These are phyloP conservation scores for Hymenopus coronatus DNA, from an alignment of 2,888 invertebrate genomes.

Conservation along the genomic window DNA sequence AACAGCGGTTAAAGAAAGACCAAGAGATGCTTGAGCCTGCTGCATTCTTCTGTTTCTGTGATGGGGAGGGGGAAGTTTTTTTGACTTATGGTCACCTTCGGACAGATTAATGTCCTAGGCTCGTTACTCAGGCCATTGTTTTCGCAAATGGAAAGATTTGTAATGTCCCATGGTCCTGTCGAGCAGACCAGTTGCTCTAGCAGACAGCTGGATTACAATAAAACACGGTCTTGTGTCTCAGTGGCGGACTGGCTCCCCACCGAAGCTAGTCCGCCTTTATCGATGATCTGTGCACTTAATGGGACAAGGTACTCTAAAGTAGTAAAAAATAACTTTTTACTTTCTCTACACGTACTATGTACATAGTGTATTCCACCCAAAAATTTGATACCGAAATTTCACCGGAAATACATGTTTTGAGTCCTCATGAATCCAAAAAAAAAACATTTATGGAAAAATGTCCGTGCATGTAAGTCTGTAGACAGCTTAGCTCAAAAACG, in stretches of 20 bases:
- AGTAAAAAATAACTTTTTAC: too few relatives aligned
- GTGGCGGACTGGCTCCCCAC: neutral
- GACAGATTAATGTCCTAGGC: constrained; percentile 30
- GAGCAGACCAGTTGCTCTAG: neutral
- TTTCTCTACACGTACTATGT: too few relatives aligned
- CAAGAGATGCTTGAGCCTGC: neutral
- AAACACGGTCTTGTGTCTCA: neutral
- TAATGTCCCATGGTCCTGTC: constrained; percentile 22
- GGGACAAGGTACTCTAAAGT: too few relatives aligned
- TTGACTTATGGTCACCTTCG: constrained; percentile 30
- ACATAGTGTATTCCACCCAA: too few relatives aligned
- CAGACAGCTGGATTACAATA: constrained; percentile 2
- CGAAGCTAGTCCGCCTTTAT: too few relatives aligned
- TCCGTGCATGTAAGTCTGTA: too few relatives aligned
- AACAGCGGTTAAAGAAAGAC: neutral
- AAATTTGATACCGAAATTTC: too few relatives aligned
- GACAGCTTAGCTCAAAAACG: too few relatives aligned
- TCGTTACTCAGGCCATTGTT: constrained; percentile 33
- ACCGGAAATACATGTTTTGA: too few relatives aligned
- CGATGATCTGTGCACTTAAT: too few relatives aligned
- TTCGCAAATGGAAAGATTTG: constrained; percentile 32
- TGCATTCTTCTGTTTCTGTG: constrained; percentile 22
- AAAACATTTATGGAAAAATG: too few relatives aligned
- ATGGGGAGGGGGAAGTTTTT: constrained; percentile 6
- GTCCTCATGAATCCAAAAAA: too few relatives aligned